Percentiles rank a stretch among this genome's conserved stretches.
Evolutionary conservation across 2,888 invertebrate genomes (phyloP).

Genomic region (Microctonus hyperodae): DNA sequence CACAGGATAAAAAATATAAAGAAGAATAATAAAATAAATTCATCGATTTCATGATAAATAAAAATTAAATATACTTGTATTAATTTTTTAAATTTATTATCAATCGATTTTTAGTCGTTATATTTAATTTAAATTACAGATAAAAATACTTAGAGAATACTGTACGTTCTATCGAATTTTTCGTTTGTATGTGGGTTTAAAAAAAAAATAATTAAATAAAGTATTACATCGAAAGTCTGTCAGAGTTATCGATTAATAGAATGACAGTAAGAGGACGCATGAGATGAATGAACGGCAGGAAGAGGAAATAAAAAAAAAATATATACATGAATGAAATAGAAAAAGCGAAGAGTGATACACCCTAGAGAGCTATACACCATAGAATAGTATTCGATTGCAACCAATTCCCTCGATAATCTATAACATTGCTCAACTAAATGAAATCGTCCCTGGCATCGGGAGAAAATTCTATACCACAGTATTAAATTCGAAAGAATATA

Average conservation of each 20-base stretch:
- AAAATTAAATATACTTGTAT: no score
- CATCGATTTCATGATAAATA: no score
- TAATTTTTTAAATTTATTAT: no score
- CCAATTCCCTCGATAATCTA: conserved; percentile 8
- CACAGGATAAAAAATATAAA: no score
- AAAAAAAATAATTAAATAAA: no score
- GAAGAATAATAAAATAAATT: no score
- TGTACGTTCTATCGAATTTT: no score
- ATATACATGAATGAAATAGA: background rate
- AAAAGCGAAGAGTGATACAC: conserved; percentile 3
- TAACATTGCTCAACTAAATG: conserved; percentile 11
- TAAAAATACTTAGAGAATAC: no score
- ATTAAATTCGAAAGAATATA: background rate
- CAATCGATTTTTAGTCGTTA: no score
- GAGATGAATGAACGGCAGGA: background rate
- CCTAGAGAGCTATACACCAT: conserved; percentile 14
- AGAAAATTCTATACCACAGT: conserved; percentile 3
- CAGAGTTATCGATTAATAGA: background rate
- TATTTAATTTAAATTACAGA: no score
- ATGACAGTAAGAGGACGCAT: background rate
- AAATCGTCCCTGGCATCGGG: background rate
- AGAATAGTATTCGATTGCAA: conserved; percentile 8
- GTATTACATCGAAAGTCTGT: no score
- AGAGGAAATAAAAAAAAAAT: conserved; percentile 13
- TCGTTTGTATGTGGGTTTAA: no score